phyloP scores from a whole-genome alignment of 92 coral and sea anemone genomes.

The Epizoanthus illoricatus region DNA sequence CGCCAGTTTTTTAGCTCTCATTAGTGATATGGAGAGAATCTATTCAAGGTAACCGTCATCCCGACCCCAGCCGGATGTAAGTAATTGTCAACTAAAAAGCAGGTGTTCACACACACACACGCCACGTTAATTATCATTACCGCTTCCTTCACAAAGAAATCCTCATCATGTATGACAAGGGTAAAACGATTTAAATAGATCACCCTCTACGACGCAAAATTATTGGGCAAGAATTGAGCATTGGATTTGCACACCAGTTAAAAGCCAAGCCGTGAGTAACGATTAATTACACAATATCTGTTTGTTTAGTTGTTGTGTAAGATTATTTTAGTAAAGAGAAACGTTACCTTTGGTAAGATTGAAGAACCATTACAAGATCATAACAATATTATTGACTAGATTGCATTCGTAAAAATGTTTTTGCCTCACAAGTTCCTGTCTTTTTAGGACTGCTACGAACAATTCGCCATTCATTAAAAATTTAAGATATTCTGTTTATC shows the following conservation, averaged over 20 bases:
- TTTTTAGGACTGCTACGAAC: background rate
- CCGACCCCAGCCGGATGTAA: slow-evolving; percentile 9
- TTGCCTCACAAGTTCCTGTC: background rate
- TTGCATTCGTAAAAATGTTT: background rate
- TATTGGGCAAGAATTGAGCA: too few species aligned
- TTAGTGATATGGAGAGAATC: slow-evolving; percentile 3
- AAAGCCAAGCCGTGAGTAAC: too few species aligned
- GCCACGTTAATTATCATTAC: background rate
- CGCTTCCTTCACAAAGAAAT: background rate
- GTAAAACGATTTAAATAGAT: too few species aligned
- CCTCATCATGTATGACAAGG: background rate
- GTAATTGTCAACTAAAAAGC: background rate
- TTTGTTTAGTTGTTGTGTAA: too few species aligned
- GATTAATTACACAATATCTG: too few species aligned
- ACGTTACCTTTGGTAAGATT: too few species aligned
- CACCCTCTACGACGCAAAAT: too few species aligned
- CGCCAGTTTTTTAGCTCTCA: background rate
- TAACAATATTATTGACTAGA: background rate
- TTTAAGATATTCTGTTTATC: slow-evolving; percentile 27
- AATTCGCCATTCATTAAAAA: slow-evolving; percentile 18
- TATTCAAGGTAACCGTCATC: background rate
- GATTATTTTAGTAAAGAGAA: too few species aligned
- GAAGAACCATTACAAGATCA: too few species aligned
- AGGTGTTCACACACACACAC: slow-evolving; percentile 19
- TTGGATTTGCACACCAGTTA: too few species aligned